Evolutionary conservation across 2,113 vertebrate genomes (phyloP), one percentile per base, ranked within the genome.

Genomic region (Serilophus lunatus): DNA sequence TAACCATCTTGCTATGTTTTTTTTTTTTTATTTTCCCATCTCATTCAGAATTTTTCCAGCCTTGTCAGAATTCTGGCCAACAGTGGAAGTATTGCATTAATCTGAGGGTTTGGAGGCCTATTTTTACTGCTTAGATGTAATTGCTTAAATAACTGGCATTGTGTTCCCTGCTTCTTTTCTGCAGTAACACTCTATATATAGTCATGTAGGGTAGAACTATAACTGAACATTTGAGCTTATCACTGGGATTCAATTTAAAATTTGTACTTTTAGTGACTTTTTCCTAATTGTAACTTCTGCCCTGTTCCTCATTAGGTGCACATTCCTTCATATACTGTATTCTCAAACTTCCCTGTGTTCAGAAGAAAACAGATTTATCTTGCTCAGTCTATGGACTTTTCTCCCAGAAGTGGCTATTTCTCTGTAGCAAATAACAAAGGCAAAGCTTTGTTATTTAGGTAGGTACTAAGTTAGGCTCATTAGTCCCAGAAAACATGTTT

Each of bases 381-480:
- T 12, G 57, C 98, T 42, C 97, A 97, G 5, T 98, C 98, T 71
- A 94, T 99, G 94, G 99, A 99, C 96, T 99, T 99, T 97, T 99
- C 99, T n/a, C 99, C 99, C 6, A 97, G 98, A 97, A 98, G 99
- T 76, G 99, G 99, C 23, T 99, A 98, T 97, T 99, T 99, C 97
- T 99, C 98, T 50, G 87, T 99, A 97, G 99, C 98, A 49, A 99
- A 99, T 93, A 99, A 99, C 96, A 99, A 98, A 96, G 99, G 99
- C 90, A 98, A 97, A 80, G 99, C 99, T 74, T 97, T 99, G 36
- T 96, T 99, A 38, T 99, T 98, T 95, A 99, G 99, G 99, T 99
- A 66, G 14, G 97, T 97, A 20, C 66, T 74, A 44, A 53, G 18
- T 85, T 56, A 78, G 13, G 2, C 47, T 66, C 17, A 9, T 82